Evolutionary conservation across 2,113 vertebrate species (phyloP), one percentile per base, ranked within the genome.

Genomic region (human): DNA sequence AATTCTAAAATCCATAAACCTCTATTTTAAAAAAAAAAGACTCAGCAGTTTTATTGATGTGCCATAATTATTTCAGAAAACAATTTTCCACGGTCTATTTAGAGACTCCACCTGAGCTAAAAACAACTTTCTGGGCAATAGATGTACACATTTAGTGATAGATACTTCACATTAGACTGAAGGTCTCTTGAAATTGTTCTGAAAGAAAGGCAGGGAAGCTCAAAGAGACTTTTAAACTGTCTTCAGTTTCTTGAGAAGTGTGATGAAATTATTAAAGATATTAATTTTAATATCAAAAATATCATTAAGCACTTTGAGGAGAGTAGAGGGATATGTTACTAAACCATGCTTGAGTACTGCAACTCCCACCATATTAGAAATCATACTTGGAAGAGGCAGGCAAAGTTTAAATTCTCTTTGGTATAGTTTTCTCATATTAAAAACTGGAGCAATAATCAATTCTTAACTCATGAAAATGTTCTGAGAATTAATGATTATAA

Each of bases 241-340:
- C 73, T 90, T 90, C n/a, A 88, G 38, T 73, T 93, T 75, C 27
- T 82, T 80, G 27, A 85, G 55, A 7, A 13, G 40, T 93, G 20
- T 70, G 78, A 94, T 87, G 61, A 94, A 96, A 98, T 89, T 96
- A 50, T 90, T 89, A 96, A 96, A 94, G 8, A 59, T 59, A 90
- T 38, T 94, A 75, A 94, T 88, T 96, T 96, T 93, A 90, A 87
- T 84, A 87, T 90, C 0, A 89, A 93, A 91, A 92, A 85, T 66
- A 25, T 23, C 50, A 93, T 72, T 89, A 86, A 89, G 43, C 45
- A 73, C 27, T 86, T 94, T 94, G 75, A 95, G 61, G 48, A 94
- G 35, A 70, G 20, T 64, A 11, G 30, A 79, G 35, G 73, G 23
- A 59, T 82, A 75, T n/a, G 40, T 93, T 91, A 86, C 40, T 80